Evolutionary conservation across 2,888 invertebrate genomes (phyloP).

Genomic region (Notodonta ziczac): DNA sequence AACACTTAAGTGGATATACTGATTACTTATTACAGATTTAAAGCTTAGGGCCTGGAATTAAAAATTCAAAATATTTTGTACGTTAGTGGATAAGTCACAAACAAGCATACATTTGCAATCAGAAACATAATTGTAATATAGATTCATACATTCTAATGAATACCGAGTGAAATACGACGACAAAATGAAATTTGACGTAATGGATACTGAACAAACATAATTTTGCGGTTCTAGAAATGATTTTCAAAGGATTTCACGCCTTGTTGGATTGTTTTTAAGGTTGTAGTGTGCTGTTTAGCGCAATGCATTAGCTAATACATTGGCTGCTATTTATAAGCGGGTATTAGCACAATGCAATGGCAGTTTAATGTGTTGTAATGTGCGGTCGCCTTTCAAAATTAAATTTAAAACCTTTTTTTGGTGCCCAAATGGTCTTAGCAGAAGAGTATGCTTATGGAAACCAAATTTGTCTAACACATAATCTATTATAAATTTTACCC

Average conservation of each 20-base stretch:
- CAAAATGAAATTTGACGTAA: constrained; percentile 10
- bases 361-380: constrained; percentile 48
- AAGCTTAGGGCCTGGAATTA: too few species aligned
- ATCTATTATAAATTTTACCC: too few species aligned
- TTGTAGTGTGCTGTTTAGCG: constrained; percentile 13
- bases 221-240: background rate
- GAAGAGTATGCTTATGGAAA: too few species aligned
- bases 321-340: constrained; percentile 39
- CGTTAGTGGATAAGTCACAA: too few species aligned
- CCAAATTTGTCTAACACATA: too few species aligned
- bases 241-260: constrained; percentile 7
- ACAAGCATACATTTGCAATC: too few species aligned
- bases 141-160: constrained; percentile 8
- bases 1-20: too few species aligned
- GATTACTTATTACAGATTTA: too few species aligned
- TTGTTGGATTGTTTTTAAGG: constrained; percentile 6
- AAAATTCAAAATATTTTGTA: too few species aligned
- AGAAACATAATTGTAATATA: too few species aligned
- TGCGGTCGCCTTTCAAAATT: constrained; percentile 40
- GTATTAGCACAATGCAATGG: constrained; percentile 42
- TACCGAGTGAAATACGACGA: constrained; percentile 18
- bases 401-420: constrained; percentile 9
- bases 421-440: too few species aligned
- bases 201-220: background rate
- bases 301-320: constrained; percentile 44